Base-by-base conservation (phyloP, 2,888 invertebrate species). In the Tinea trinotella region DNA sequence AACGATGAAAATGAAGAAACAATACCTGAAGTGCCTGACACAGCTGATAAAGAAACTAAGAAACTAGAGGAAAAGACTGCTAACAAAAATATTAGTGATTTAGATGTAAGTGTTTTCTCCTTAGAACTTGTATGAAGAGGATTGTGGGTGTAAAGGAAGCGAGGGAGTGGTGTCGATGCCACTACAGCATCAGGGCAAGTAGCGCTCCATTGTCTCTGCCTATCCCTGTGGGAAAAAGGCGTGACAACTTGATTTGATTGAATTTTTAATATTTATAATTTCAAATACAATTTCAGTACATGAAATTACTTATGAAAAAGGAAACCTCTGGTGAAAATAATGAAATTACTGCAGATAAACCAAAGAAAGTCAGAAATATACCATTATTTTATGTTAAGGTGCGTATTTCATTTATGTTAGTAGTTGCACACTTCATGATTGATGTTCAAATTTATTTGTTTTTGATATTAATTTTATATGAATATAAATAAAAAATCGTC, bases 21-120 rank as follows among this genome's bases (percentile, higher is more conserved):
- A 53, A 19, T 9, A 4, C 15, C 54, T 52, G 60, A 65, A 55
- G 62, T 63, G 72, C 20, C n/a, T 50, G 24, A 17, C 3, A 40
- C 6, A 3, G 40, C 6, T n/a, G n/a, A 7, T 12, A n/a, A 35
- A 18, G 54, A 5, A 44, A 59, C 59, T 40, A 59, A 63, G 53
- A 62, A 63, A 15, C 61, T 62, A n/a, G 57, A 70, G 55, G 71
- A 79, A 50, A 92, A 93, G 74, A 71, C 90, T 50, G 93, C 93
- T 0, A 86, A 91, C 69, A 88, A 91, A 69, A 85, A 90, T 61
- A 90, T 95, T 50, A 93, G 93, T 67, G 95, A 95, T 79, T 75
- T 92, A 62, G 93, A 94, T 76, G 91, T 91, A 76, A 61, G 61
- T 62, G 48, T 17, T 18, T n/a, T n/a, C n/a, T n/a, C n/a, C n/a